phyloP scores from a whole-genome alignment of 2,113 vertebrate genomes.

The Podilymbus podiceps region DNA sequence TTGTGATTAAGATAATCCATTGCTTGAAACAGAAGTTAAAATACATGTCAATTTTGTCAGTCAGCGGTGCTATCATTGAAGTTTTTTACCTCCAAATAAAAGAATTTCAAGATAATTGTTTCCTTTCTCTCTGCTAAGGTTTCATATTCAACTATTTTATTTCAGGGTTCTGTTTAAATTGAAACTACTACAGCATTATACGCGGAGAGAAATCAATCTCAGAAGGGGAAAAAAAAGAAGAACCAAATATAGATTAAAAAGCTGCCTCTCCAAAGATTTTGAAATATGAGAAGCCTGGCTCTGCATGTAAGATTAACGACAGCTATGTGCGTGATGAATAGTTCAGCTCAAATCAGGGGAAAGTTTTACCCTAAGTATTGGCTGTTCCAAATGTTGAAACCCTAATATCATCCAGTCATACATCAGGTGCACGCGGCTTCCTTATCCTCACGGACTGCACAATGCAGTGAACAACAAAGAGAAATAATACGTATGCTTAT shows the following conservation, averaged over 20 bases:
- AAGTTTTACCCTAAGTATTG: constrained; percentile 26
- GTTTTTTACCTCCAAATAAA: constrained; percentile 32
- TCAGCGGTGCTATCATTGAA: neutral
- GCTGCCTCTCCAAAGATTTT: constrained; percentile 69
- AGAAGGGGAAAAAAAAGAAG: constrained; percentile 48
- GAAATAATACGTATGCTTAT: neutral
- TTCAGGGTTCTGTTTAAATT: constrained; percentile 76
- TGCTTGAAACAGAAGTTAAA: constrained; percentile 48
- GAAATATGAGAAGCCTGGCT: constrained; percentile 75
- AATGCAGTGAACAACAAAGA: constrained; percentile 9
- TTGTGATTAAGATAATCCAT: constrained; percentile 37
- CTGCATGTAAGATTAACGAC: constrained; percentile 80
- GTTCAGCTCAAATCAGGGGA: constrained; percentile 49
- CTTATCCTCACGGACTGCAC: neutral
- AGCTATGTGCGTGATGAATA: constrained; percentile 59
- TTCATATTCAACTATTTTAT: constrained; percentile 73
- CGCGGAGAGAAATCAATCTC: constrained; percentile 81
- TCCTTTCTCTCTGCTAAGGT: constrained; percentile 48
- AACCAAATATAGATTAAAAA: constrained; percentile 82
- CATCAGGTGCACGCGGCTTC: neutral
- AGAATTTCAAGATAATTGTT: constrained; percentile 61
- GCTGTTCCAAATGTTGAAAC: neutral
- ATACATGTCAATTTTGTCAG: constrained; percentile 5
- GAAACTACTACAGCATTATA: constrained; percentile 79
- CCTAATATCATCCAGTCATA: neutral